Base-by-base conservation (phyloP, 2,888 invertebrate genomes). In the Drosophila colorata region DNA sequence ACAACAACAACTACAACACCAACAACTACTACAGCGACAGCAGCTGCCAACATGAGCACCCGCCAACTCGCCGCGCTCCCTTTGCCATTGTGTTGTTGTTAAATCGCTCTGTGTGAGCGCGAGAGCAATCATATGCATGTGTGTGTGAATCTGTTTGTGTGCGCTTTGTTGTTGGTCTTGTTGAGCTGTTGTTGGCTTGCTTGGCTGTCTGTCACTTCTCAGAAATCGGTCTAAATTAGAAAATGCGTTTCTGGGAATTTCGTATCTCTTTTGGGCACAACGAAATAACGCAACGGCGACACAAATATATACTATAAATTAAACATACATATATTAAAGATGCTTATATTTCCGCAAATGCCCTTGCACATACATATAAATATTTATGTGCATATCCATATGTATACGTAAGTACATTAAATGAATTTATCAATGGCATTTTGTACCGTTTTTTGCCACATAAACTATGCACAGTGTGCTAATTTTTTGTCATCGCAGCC, bases 141-240 rank as follows among this genome's bases (percentile, higher is more conserved):
- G 8, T 25, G 40, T 23, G 16, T 63, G 55, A 58, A 37, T 64
- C 40, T 61, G 57, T 64, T 38, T 63, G 66, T 81, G 58, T 43
- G 55, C 52, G 74, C 70, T 67, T 78, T 78, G 56, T 78, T 84
- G 88, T 86, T 86, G 80, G 66, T 79, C 74, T 78, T 76, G 84
- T 82, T 82, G 82, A 75, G 72, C 78, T 78, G 65, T 67, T 66
- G 70, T 59, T 73, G 74, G 70, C 68, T 80, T 65, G 69, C 68
- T 78, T 68, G 76, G 78, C 80, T 87, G 90, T 88, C 85, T 90
- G 90, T 86, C 90, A 87, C 90, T 90, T 90, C 90, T 90, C 87
- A 88, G 90, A 90, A 90, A 90, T 90, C 82, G 85, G 90, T 90
- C 90, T 90, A 91, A 90, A 91, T 90, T 90, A 91, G 91, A 90